Evolutionary conservation across 2,797 vertebrate genomes (phyloP).

Genomic region (Centroberyx gerrardi): DNA sequence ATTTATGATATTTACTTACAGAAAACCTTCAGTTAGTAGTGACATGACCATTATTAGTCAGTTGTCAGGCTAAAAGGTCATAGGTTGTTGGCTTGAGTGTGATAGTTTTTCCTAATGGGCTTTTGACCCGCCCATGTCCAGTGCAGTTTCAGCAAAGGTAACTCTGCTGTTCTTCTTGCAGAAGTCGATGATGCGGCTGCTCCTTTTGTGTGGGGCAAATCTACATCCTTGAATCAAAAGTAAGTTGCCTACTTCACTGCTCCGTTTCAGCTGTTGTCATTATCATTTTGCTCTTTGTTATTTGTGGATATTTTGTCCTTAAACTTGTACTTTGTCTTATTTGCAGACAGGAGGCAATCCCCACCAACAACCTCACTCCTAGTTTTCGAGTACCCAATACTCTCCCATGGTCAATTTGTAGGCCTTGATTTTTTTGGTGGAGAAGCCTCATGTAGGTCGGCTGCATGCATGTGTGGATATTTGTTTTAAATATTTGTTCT

Average conservation of each 20-base stretch:
- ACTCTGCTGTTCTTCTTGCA: conserved; percentile 46
- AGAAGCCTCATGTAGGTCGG: neutral
- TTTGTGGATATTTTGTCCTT: neutral
- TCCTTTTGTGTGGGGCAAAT: conserved; percentile 78
- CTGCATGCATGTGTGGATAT: neutral
- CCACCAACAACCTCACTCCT: conserved; percentile 65
- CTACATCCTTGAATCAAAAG: conserved; percentile 24
- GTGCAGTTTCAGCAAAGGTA: neutral
- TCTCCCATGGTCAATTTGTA: conserved; percentile 82
- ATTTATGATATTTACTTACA: too few relatives aligned
- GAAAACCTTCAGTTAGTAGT: too few relatives aligned
- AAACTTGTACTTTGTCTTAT: neutral
- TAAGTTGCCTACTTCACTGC: conserved; percentile 35
- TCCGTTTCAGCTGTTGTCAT: neutral
- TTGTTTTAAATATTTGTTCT: too few relatives aligned
- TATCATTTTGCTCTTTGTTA: neutral
- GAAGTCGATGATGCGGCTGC: conserved; percentile 61
- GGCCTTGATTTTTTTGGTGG: conserved; percentile 24
- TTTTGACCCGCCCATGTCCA: neutral
- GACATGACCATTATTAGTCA: too few relatives aligned
- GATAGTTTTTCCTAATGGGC: neutral
- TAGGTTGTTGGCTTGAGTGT: too few relatives aligned
- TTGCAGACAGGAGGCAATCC: conserved; percentile 42
- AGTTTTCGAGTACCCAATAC: conserved; percentile 81
- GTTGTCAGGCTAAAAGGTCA: too few relatives aligned